Percentiles rank a stretch among this genome's conserved stretches.
These are phyloP conservation scores for Prochilodus magdalenae DNA, from an alignment of 2,113 vertebrate genomes.

Conservation along the genomic window DNA sequence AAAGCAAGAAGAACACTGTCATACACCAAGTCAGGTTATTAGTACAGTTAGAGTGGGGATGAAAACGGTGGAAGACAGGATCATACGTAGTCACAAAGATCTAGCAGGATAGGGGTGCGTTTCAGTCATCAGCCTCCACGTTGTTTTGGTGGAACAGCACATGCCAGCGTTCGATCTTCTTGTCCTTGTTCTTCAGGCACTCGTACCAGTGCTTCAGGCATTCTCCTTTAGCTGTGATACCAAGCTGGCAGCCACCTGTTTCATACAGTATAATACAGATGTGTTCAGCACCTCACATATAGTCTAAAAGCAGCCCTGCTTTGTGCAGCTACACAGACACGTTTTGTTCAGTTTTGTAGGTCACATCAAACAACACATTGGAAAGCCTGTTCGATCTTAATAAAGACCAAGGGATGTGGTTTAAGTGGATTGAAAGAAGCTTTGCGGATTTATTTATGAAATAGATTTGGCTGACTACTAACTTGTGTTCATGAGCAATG, in stretches of 20 bases:
- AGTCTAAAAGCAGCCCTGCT: too few relatives aligned
- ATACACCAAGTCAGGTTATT: slow-evolving; percentile 7
- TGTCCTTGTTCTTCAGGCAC: slow-evolving; percentile 98
- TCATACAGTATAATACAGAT: neutral
- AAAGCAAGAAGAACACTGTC: slow-evolving; percentile 18
- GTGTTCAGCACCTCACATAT: too few relatives aligned
- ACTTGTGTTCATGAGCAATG: too few relatives aligned
- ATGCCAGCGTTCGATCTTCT: slow-evolving; percentile 98
- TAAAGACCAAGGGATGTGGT: too few relatives aligned
- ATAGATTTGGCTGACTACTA: too few relatives aligned
- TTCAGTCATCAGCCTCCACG: slow-evolving; percentile 72
- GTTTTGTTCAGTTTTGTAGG: too few relatives aligned
- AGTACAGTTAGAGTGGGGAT: slow-evolving; percentile 2
- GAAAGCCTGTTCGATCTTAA: too few relatives aligned
- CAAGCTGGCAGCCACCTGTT: slow-evolving; percentile 89
- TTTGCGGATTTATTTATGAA: too few relatives aligned
- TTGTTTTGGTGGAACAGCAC: slow-evolving; percentile 90
- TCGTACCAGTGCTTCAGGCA: slow-evolving; percentile 98
- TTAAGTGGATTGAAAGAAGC: too few relatives aligned
- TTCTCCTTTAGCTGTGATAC: slow-evolving; percentile 95
- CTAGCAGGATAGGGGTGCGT: neutral
- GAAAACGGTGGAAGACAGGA: slow-evolving; percentile 29
- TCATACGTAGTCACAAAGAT: slow-evolving; percentile 15
- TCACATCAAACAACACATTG: too few relatives aligned
- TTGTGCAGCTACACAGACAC: too few relatives aligned